phyloP scores from a whole-genome alignment of 2,113 vertebrate genomes.

The Amphiprion percula region DNA sequence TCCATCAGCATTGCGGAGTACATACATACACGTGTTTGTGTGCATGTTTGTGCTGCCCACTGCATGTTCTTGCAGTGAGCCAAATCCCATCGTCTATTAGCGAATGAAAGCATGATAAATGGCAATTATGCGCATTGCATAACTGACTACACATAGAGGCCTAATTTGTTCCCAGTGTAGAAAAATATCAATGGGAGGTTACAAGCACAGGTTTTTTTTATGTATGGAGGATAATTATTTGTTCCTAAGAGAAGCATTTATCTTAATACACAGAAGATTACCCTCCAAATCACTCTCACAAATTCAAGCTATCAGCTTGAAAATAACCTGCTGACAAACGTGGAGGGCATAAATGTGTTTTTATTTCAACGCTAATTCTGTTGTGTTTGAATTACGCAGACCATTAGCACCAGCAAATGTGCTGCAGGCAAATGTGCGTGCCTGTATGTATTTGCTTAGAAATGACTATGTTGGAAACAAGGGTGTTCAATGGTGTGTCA shows the following conservation, averaged over 20 bases:
- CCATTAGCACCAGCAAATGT: slow-evolving; percentile 72
- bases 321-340: slow-evolving; percentile 66
- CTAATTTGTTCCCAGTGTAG: slow-evolving; percentile 13
- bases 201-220: slow-evolving; percentile 9
- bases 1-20: background rate
- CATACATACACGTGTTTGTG: background rate
- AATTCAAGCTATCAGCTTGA: slow-evolving; percentile 53
- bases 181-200: slow-evolving; percentile 36
- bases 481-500: slow-evolving; percentile 60
- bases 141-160: slow-evolving; percentile 9
- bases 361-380: slow-evolving; percentile 71
- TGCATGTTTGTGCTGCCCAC: background rate
- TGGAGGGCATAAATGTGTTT: slow-evolving; percentile 61
- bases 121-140: slow-evolving; percentile 23
- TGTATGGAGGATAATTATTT: slow-evolving; percentile 30
- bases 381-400: slow-evolving; percentile 77
- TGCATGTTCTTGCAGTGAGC: background rate
- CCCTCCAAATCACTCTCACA: slow-evolving; percentile 54
- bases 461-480: slow-evolving; percentile 65
- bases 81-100: slow-evolving; percentile 4
- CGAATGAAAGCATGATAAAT: slow-evolving; percentile 35
- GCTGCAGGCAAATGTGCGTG: slow-evolving; percentile 44
- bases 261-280: slow-evolving; percentile 60
- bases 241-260: slow-evolving; percentile 39
- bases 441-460: slow-evolving; percentile 45